Evolutionary conservation across 1,140 invertebrate species (phyloP), one percentile per base, ranked within the genome.

Genomic region (Drosophila trapezifrons): DNA sequence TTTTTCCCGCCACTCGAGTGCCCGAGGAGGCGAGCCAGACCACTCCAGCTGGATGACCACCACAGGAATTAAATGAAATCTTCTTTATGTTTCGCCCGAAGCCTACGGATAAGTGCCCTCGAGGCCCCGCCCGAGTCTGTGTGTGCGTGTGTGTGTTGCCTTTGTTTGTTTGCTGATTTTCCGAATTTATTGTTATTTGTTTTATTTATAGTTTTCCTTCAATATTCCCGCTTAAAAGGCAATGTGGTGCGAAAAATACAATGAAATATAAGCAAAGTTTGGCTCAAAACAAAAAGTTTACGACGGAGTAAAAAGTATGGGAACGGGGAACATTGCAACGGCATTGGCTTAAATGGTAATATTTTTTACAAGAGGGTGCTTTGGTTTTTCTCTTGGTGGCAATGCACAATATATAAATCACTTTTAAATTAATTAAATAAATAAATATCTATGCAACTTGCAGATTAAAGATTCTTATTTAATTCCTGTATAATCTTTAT

Each of bases 1-100:
- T 62, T 42, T 62, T 78, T 85, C 47, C 67, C 58, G 59, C 69
- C 78, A 72, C 83, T 87, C 64, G 72, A 76, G 55, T 49, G 58
- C 57, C 79, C 67, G 71, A 71, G 81, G 73, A 64, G 80, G 83
- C 79, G 63, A 79, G 76, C 76, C 79, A 87, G 83, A 86, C 79
- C 84, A 86, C 83, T 86, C 66, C 79, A 86, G 49, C 66, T 76
- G 78, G 66, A 79, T 78, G 84, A 83, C 83, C 84, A 83, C 83
- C 84, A 87, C 83, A 86, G 83, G 79, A 86, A 83, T 83, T 83
- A 87, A 86, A 87, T 82, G 79, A 67, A 86, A 79, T 86, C 66
- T 72, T 82, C 71, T 81, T 76, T 63, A 42, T 76, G 22, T 47
- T 56, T 58, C 35, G 60, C 51, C 51, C 37, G 43, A 20, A 70